Conservation (phyloP, 2,113 vertebrate genomes). For the Anolis carolinensis region DNA sequence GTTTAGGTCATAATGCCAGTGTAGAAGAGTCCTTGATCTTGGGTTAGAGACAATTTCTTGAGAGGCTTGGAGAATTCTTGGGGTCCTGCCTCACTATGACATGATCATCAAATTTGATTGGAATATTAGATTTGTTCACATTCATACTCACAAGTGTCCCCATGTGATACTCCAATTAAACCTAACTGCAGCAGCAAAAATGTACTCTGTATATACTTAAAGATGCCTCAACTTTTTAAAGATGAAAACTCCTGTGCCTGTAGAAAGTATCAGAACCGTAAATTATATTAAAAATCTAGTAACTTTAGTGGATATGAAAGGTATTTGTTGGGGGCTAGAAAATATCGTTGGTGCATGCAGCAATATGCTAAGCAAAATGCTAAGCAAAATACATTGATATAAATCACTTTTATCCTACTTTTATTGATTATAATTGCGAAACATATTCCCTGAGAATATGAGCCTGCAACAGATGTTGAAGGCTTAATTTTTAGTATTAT, state of each 20-base stretch:
- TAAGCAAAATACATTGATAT: conserved; percentile 5
- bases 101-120: too few relatives aligned
- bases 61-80: too few relatives aligned
- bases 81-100: too few relatives aligned
- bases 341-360: background rate
- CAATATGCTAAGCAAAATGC: background rate
- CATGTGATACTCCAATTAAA: background rate
- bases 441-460: conserved; percentile 31
- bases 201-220: too few relatives aligned
- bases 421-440: conserved; percentile 44
- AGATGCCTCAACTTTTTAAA: background rate
- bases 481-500: conserved; percentile 37
- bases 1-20: too few relatives aligned
- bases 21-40: too few relatives aligned
- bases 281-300: conserved; percentile 11
- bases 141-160: background rate
- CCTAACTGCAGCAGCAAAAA: too few relatives aligned
- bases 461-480: conserved; percentile 34
- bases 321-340: background rate
- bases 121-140: too few relatives aligned
- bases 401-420: conserved; percentile 41
- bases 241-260: background rate
- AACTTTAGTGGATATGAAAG: background rate
- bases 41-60: too few relatives aligned
- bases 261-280: background rate